A percentile compares a stretch with the other conserved stretches of the same genome.
Conservation (phyloP, 2,113 vertebrate species). For the Solea solea region DNA sequence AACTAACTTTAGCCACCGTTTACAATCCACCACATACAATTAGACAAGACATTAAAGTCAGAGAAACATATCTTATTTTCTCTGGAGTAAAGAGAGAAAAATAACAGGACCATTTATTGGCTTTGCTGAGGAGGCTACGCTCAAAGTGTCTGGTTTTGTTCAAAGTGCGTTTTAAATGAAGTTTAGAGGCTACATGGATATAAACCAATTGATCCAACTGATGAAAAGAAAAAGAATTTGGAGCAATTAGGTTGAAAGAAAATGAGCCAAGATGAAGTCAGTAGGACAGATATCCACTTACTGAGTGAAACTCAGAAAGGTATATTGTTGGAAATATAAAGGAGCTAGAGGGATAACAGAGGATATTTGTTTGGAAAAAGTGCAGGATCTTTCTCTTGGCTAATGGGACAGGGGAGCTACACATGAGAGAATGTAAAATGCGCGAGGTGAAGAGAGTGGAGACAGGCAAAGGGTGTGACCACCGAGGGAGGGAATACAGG, state of each 20-base stretch:
- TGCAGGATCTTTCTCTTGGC: conserved; percentile 6
- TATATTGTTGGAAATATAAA: conserved; percentile 7
- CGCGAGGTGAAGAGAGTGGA: conserved; percentile 28
- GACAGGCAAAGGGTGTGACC: conserved; percentile 56
- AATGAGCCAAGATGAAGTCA: conserved; percentile 43
- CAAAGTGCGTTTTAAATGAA: conserved; percentile 19
- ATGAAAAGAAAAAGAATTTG: conserved; percentile 3
- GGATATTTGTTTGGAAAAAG: conserved; percentile 5
- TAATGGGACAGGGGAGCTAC: not conserved
- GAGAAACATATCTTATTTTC: conserved; percentile 68
- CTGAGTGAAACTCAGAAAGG: conserved; percentile 22
- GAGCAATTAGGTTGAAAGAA: conserved; percentile 3
- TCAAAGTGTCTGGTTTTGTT: conserved; percentile 24
- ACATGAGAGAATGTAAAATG: conserved; percentile 22
- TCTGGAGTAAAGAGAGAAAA: conserved; percentile 22
- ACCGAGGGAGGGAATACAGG: not conserved
- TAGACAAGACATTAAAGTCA: conserved; percentile 67
- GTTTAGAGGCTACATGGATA: conserved; percentile 3
- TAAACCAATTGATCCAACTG: conserved; percentile 11
- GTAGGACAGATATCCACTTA: conserved; percentile 29
- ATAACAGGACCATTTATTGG: conserved; percentile 31
- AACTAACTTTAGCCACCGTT: conserved; percentile 76
- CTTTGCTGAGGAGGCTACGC: conserved; percentile 24
- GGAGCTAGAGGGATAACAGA: conserved; percentile 29
- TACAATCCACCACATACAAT: conserved; percentile 75